Conservation (phyloP, 1,140 invertebrate species). For the Leptopilina clavipes region DNA sequence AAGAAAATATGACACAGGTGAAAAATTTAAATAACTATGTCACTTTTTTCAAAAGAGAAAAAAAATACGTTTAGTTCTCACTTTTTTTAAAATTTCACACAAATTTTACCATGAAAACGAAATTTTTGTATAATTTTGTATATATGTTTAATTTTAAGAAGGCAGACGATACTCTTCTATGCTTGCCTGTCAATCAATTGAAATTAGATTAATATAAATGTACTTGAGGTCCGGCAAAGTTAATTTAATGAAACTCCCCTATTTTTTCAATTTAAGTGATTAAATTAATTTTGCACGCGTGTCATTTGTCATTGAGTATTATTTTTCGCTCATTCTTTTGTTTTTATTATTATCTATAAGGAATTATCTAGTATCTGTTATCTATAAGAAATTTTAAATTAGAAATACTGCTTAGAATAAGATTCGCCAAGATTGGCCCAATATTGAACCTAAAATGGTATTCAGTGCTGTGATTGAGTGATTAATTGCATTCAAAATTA, state of each 20-base stretch:
- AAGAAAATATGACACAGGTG: conserved; percentile 31
- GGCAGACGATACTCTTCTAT: neutral
- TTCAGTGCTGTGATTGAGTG: no score
- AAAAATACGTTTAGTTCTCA: neutral
- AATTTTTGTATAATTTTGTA: neutral
- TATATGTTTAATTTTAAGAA: neutral
- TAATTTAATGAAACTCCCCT: neutral
- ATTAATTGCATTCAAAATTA: no score
- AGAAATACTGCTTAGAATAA: no score
- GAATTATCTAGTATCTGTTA: no score
- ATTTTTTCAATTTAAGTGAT: neutral
- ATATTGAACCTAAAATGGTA: no score
- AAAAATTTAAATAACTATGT: conserved; percentile 41
- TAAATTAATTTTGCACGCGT: neutral
- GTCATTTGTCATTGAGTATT: neutral
- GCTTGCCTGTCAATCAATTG: neutral
- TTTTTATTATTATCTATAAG: no score
- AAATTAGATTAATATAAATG: neutral
- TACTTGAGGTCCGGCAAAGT: neutral
- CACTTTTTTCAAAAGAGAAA: neutral
- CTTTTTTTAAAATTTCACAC: neutral
- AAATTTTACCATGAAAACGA: neutral
- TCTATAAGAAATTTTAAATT: no score
- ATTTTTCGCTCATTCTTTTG: no score
- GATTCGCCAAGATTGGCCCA: no score